phyloP scores from a whole-genome alignment of 2,888 invertebrate species.

The Volucella bombylans region DNA sequence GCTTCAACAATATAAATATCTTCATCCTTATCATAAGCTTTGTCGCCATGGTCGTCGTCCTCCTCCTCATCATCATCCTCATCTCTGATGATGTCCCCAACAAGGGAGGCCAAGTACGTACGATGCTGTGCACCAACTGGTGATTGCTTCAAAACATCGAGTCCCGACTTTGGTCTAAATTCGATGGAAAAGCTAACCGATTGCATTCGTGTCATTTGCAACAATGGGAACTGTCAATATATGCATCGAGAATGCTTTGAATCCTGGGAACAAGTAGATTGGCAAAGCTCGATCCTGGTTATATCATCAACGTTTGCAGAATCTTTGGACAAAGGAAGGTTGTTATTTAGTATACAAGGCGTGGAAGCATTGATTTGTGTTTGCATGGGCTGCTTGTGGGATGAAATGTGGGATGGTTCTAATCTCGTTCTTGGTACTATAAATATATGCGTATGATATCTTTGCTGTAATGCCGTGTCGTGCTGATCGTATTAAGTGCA shows the following conservation, averaged over 20 bases:
- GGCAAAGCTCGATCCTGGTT: constrained; percentile 97
- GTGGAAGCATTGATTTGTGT: too few relatives aligned
- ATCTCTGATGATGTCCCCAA: constrained; percentile 78
- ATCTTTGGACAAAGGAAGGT: constrained; percentile 98
- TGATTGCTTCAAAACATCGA: constrained; percentile 87
- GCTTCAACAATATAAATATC: constrained; percentile 34
- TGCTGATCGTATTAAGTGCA: constrained; percentile 96
- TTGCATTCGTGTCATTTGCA: constrained; percentile 94
- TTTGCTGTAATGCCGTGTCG: constrained; percentile 99
- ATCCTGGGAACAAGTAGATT: constrained; percentile 96
- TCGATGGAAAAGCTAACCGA: constrained; percentile 89
- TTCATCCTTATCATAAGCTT: constrained; percentile 32
- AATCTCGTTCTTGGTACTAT: constrained; percentile 97
- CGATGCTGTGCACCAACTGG: constrained; percentile 92
- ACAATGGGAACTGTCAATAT: constrained; percentile 96
- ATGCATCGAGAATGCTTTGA: constrained; percentile 99
- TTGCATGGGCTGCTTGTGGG: too few relatives aligned
- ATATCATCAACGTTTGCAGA: constrained; percentile 95
- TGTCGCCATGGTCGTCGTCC: not conserved
- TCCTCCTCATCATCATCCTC: constrained; percentile 37
- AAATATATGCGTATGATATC: constrained; percentile 99
- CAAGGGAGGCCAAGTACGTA: constrained; percentile 77
- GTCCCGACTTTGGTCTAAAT: constrained; percentile 83
- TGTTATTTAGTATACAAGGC: constrained; percentile 98
- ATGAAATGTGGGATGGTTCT: constrained; percentile 96